A percentile compares a stretch with the other conserved stretches of the same genome.
phyloP scores from a whole-genome alignment of 1,140 invertebrate species.

The Drosophila gunungcola region DNA sequence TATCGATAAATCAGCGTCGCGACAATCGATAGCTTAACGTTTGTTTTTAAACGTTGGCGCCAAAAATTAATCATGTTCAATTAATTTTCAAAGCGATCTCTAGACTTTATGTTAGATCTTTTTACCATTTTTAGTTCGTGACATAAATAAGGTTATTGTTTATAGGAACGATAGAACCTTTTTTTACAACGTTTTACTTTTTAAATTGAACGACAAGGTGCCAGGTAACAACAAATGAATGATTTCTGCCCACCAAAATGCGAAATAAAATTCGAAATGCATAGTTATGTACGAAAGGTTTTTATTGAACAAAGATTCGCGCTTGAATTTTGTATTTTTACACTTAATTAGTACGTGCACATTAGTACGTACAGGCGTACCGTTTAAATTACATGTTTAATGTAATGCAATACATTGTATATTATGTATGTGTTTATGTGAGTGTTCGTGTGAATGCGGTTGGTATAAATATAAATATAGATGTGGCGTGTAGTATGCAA shows the following conservation, averaged over 20 bases:
- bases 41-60: background rate
- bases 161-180: too few species aligned
- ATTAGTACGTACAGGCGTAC: constrained; percentile 53
- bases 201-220: too few species aligned
- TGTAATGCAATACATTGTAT: constrained; percentile 57
- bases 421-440: constrained; percentile 51
- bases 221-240: too few species aligned
- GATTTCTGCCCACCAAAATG: too few species aligned
- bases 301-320: constrained; percentile 62
- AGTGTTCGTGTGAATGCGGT: constrained; percentile 41
- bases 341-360: constrained; percentile 63
- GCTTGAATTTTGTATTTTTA: constrained; percentile 61
- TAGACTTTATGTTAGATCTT: too few species aligned
- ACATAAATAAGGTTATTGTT: too few species aligned
- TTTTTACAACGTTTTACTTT: too few species aligned
- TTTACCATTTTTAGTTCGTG: too few species aligned
- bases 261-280: background rate
- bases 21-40: background rate
- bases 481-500: constrained; percentile 53
- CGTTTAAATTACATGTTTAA: constrained; percentile 60
- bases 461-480: constrained; percentile 53
- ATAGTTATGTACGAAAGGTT: constrained; percentile 50
- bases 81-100: too few species aligned
- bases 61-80: background rate
- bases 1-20: background rate